These are phyloP conservation scores for Papilio xuthus DNA, from an alignment of 1,140 invertebrate species.

Conservation along the genomic window DNA sequence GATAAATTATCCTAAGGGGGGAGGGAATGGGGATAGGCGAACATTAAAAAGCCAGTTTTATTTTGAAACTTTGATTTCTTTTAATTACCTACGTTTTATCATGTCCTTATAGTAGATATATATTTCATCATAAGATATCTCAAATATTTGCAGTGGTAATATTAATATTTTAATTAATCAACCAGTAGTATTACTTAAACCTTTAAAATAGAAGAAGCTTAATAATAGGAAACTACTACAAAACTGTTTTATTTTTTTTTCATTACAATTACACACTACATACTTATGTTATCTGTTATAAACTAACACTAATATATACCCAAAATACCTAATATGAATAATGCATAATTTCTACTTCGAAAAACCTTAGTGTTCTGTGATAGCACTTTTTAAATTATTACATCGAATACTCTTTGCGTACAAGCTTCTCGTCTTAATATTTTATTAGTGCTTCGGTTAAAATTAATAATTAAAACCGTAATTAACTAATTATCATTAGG, in stretches of 20 bases:
- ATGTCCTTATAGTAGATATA: slow-evolving; percentile 83
- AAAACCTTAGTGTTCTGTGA: slow-evolving; percentile 75
- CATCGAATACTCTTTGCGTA: slow-evolving; percentile 73
- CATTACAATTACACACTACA: slow-evolving; percentile 81
- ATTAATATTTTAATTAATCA: slow-evolving; percentile 82
- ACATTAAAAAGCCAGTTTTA: slow-evolving; percentile 80
- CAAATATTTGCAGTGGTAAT: slow-evolving; percentile 83
- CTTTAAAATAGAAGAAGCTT: slow-evolving; percentile 83
- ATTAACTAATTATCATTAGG: slow-evolving; percentile 83
- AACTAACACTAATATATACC: slow-evolving; percentile 81
- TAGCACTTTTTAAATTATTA: slow-evolving; percentile 72
- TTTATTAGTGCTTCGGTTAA: slow-evolving; percentile 77
- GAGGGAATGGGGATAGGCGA: slow-evolving; percentile 48
- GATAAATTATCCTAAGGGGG: slow-evolving; percentile 53
- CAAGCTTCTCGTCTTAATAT: slow-evolving; percentile 74
- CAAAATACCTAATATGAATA: slow-evolving; percentile 82
- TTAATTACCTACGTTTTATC: slow-evolving; percentile 83
- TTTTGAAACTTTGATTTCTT: slow-evolving; percentile 82
- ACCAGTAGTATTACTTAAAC: slow-evolving; percentile 82
- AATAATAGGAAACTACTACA: slow-evolving; percentile 81
- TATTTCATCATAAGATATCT: slow-evolving; percentile 82
- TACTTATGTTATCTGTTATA: slow-evolving; percentile 80
- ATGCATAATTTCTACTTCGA: slow-evolving; percentile 80
- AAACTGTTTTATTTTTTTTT: slow-evolving; percentile 73
- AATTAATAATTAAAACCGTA: slow-evolving; percentile 83